These are phyloP conservation scores for Lycia hirtaria DNA, from an alignment of 2,888 invertebrate genomes.

Conservation along the genomic window DNA sequence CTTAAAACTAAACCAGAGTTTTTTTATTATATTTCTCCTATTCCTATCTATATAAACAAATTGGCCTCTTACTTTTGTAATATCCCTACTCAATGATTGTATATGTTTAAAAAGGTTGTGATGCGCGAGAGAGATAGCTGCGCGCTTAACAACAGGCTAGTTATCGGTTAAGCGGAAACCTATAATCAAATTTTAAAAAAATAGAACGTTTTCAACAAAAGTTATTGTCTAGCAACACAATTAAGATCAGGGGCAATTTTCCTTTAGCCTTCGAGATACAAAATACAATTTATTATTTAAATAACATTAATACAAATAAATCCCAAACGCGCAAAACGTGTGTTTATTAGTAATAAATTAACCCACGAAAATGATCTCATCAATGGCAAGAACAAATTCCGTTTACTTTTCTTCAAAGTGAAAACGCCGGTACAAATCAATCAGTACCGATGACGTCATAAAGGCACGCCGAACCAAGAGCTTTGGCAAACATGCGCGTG, in stretches of 20 bases:
- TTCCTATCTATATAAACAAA: too few species aligned
- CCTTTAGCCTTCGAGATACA: neutral
- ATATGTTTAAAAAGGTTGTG: too few species aligned
- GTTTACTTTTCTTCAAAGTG: conserved; percentile 31
- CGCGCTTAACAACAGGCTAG: too few species aligned
- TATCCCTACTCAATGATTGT: too few species aligned
- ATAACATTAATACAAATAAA: too few species aligned
- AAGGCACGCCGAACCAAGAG: conserved; percentile 49
- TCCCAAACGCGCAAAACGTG: neutral
- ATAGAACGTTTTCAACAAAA: neutral
- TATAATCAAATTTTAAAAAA: neutral
- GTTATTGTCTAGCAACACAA: neutral
- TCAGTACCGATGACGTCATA: conserved; percentile 52
- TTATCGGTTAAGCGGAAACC: too few species aligned
- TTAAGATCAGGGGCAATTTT: neutral
- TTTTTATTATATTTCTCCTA: too few species aligned
- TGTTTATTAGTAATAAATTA: neutral
- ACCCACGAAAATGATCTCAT: conserved; percentile 30
- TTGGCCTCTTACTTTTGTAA: too few species aligned
- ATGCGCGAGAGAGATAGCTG: too few species aligned
- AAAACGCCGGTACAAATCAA: conserved; percentile 42
- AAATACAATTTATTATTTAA: neutral
- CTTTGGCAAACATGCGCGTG: conserved; percentile 49
- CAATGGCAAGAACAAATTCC: conserved; percentile 28
- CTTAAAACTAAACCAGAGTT: too few species aligned